Base-by-base conservation (phyloP, 2,113 vertebrate species). In the Embiotoca jacksoni region DNA sequence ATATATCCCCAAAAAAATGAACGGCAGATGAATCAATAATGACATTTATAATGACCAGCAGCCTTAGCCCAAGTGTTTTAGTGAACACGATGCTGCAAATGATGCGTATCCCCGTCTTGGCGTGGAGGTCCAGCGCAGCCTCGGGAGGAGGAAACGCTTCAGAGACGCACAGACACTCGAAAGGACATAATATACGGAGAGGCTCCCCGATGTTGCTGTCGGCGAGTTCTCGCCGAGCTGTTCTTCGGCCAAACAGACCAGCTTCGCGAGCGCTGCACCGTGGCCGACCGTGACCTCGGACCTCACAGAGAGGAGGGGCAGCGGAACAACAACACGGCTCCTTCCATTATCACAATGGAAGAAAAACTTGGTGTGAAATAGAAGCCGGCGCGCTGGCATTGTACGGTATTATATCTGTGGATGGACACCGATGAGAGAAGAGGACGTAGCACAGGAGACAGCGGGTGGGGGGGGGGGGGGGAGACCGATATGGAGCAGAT, bases 211-310 rank as follows among this genome's bases (percentile, higher is more conserved):
- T 58, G 71, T 69, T 23, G 72, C 60, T 32, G 80, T 36, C 66
- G 83, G 66, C 33, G 31, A 60, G 56, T 55, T 82, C 54, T 53
- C 80, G 75, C 58, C 63, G 60, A 68, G 63, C 31, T 72, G 76
- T 88, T 58, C 35, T 75, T 79, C 46, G 72, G 53, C 59, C 49
- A 72, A 82, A 65, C 55, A 66, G 8, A 76, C 52, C 56, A 49
- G 52, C 71, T 84, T 30, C 72, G 77, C n/a, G 54, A 75, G 47
- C 15, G 32, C 68, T 61, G 75, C 70, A 50, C 69, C 71, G 55
- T 36, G 53, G 54, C 64, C 55, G 69, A 81, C 78, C 85, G 81
- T 65, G 81, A 85, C 82, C 80, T 77, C 30, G 66, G 37, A 78
- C 66, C 62, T 73, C 37, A 47, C 60, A 49, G 47, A 75, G 53